Evolutionary conservation across 2,888 invertebrate genomes (phyloP).

Genomic region (Bruchidius siliquastri): DNA sequence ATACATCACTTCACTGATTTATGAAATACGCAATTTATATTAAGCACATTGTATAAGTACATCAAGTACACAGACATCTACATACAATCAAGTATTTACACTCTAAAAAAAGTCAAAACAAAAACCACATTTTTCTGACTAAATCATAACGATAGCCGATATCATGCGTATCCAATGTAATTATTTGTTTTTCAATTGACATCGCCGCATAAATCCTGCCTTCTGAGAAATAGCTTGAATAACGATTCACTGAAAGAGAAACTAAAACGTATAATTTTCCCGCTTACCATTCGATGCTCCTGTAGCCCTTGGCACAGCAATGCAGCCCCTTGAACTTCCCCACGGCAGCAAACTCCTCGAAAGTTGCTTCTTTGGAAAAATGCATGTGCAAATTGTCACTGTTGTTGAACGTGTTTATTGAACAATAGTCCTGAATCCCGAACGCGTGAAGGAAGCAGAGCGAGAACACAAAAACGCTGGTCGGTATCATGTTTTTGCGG

Average conservation of each 20-base stretch:
- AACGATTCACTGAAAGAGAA: background rate
- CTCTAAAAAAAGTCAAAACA: background rate
- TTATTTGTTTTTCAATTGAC: background rate
- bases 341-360: conserved; percentile 63
- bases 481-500: background rate
- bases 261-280: background rate
- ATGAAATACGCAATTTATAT: no score
- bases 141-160: background rate
- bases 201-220: background rate
- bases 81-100: no score
- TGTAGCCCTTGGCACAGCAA: conserved; percentile 71
- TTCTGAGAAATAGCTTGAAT: background rate
- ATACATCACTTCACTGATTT: no score
- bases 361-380: conserved; percentile 69
- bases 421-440: conserved; percentile 53
- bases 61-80: no score
- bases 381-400: conserved; percentile 59
- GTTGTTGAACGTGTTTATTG: conserved; percentile 52
- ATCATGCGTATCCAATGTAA: background rate
- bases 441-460: conserved; percentile 3
- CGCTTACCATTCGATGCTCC: conserved; percentile 76
- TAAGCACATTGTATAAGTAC: no score
- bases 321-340: conserved; percentile 71
- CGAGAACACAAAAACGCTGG: background rate
- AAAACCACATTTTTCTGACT: background rate